Percentiles rank a stretch among this genome's conserved stretches.
These are phyloP conservation scores for Camponotus pennsylvanicus DNA, from an alignment of 1,140 invertebrate species.

Conservation along the genomic window DNA sequence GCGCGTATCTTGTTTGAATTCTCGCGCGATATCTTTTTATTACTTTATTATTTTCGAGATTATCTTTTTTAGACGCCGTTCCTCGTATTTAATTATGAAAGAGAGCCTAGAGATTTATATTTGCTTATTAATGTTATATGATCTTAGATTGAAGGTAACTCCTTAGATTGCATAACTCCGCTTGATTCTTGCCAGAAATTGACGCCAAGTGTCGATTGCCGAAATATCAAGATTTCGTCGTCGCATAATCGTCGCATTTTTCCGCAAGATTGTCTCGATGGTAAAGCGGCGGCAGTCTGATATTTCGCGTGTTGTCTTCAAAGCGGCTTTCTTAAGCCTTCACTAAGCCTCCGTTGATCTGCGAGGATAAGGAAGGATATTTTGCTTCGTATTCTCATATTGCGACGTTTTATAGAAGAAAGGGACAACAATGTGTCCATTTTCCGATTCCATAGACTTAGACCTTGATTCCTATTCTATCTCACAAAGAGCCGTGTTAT, in stretches of 20 bases:
- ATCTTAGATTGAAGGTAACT: neutral
- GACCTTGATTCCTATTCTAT: conserved; percentile 44
- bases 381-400: conserved; percentile 2
- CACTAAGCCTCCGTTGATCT: neutral
- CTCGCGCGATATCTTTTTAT: neutral
- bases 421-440: neutral
- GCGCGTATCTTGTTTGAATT: neutral
- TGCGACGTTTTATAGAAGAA: neutral
- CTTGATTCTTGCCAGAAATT: conserved; percentile 17
- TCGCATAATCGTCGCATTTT: neutral
- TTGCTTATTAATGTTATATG: neutral
- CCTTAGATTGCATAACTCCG: neutral
- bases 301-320: conserved; percentile 10
- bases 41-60: neutral
- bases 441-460: conserved; percentile 34
- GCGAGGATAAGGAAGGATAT: conserved; percentile 22
- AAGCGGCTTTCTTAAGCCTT: neutral
- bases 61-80: neutral
- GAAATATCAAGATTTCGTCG: neutral
- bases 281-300: neutral
- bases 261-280: neutral
- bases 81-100: neutral
- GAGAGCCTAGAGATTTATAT: neutral
- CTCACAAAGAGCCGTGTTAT: conserved; percentile 31
- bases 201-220: conserved; percentile 24